A percentile compares a stretch with the other conserved stretches of the same genome.
Evolutionary conservation across 2,888 invertebrate genomes (phyloP).

Genomic region (Torymus aiolomorphi): DNA sequence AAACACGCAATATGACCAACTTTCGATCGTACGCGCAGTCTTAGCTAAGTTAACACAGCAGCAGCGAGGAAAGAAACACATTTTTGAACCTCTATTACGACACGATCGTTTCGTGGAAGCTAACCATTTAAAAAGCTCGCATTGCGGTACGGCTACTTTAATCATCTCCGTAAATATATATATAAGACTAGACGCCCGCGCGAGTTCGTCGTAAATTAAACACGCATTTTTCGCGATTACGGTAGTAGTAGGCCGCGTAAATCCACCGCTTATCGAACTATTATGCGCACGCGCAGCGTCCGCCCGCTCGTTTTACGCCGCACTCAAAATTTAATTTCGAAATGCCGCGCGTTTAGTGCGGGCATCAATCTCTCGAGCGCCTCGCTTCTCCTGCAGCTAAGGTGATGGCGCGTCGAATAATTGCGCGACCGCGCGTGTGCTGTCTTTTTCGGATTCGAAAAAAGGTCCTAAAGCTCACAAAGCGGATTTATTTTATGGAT

Average conservation of each 20-base stretch:
- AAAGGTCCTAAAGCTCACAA: too few relatives aligned
- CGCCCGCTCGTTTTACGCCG: conserved; percentile 1
- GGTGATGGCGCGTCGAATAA: too few relatives aligned
- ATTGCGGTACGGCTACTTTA: neutral
- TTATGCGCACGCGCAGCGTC: neutral
- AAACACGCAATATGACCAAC: conserved; percentile 7
- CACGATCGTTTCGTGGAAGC: conserved; percentile 9
- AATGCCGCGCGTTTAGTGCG: conserved; percentile 28
- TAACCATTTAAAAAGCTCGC: neutral
- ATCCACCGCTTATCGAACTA: conserved; percentile 17
- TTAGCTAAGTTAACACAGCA: conserved; percentile 30
- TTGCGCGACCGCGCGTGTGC: too few relatives aligned
- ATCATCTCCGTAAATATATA: neutral
- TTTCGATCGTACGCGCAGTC: neutral
- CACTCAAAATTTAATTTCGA: conserved; percentile 37
- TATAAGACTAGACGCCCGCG: neutral
- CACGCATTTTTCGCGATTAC: conserved; percentile 25
- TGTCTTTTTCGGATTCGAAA: too few relatives aligned
- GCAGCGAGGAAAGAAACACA: conserved; percentile 17
- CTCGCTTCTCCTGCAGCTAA: neutral
- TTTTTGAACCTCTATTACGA: conserved; percentile 28
- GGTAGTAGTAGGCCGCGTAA: neutral
- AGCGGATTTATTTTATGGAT: neutral
- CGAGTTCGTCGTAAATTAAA: conserved; percentile 18
- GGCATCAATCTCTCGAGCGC: neutral